Evolutionary conservation across 2,888 invertebrate genomes (phyloP).

Genomic region (Volucella bombylans): DNA sequence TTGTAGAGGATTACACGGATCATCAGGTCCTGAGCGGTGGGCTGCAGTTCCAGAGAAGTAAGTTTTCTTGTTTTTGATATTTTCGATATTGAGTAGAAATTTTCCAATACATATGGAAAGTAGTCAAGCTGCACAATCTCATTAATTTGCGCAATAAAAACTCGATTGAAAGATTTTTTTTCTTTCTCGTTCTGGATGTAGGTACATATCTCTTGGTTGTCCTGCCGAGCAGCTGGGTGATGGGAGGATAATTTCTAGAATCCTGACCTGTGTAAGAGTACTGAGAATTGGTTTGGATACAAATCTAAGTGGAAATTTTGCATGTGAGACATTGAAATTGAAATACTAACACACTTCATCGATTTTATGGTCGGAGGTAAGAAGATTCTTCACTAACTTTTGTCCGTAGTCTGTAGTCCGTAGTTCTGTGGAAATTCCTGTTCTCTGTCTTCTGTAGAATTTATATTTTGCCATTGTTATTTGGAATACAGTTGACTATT

Average conservation of each 20-base stretch:
- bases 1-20: not conserved
- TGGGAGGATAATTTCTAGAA: constrained; percentile 4
- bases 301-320: constrained; percentile 28
- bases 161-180: constrained; percentile 10
- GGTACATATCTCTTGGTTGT: constrained; percentile 5
- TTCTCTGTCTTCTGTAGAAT: too few relatives aligned
- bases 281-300: constrained; percentile 3
- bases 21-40: not conserved
- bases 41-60: constrained; percentile 23
- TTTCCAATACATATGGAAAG: constrained; percentile 39
- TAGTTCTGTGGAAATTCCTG: too few relatives aligned
- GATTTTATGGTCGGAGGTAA: constrained; percentile 60
- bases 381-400: constrained; percentile 20
- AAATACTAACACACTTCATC: constrained; percentile 44
- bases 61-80: constrained; percentile 8
- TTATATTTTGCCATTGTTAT: too few relatives aligned
- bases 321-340: constrained; percentile 29
- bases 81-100: constrained; percentile 16
- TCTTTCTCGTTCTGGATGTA: constrained; percentile 17
- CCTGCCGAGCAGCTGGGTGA: not conserved
- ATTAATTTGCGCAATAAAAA: constrained; percentile 48
- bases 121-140: not conserved
- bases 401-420: not conserved
- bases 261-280: constrained; percentile 40
- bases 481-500: too few relatives aligned